A percentile compares a stretch with the other conserved stretches of the same genome.
Conservation (phyloP, 2,888 invertebrate genomes). For the Anarsia innoxiella region DNA sequence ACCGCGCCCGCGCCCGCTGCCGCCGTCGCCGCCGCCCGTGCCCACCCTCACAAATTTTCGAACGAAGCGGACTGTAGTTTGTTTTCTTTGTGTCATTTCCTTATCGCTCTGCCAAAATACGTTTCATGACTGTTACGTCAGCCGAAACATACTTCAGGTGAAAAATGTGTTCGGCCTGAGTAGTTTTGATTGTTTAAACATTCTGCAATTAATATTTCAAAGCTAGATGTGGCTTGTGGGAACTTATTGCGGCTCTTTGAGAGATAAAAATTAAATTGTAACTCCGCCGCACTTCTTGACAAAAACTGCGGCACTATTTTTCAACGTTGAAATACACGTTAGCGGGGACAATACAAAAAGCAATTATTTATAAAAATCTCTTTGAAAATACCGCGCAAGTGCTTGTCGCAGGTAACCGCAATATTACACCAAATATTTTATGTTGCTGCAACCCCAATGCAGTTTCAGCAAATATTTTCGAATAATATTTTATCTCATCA, state of each 20-base stretch:
- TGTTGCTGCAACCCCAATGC: constrained; percentile 43
- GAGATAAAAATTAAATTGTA: constrained; percentile 25
- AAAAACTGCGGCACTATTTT: constrained; percentile 29
- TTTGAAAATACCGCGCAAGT: constrained; percentile 47
- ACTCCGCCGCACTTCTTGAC: constrained; percentile 24
- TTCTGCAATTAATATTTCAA: constrained; percentile 1
- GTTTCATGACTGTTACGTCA: constrained; percentile 71
- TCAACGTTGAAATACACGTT: constrained; percentile 22
- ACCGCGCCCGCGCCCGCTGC: constrained; percentile 22
- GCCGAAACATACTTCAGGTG: constrained; percentile 68
- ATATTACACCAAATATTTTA: constrained; percentile 57
- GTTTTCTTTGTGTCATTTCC: constrained; percentile 75
- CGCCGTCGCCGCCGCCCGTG: constrained; percentile 28
- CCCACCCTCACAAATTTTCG: constrained; percentile 61
- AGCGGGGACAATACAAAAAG: constrained; percentile 28
- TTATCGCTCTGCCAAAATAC: constrained; percentile 75
- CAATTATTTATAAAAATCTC: constrained; percentile 54
- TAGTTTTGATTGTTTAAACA: constrained; percentile 42
- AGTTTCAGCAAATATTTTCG: constrained; percentile 40
- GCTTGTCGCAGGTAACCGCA: constrained; percentile 55
- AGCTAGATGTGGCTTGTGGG: constrained; percentile 15
- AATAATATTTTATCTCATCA: constrained; percentile 29
- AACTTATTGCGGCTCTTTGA: constrained; percentile 5
- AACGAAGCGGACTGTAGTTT: constrained; percentile 65
- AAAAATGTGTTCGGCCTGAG: constrained; percentile 42